A percentile compares a stretch with the other conserved stretches of the same genome.
These are phyloP conservation scores for Engystomops pustulosus DNA, from an alignment of 2,113 vertebrate species.

Conservation along the genomic window DNA sequence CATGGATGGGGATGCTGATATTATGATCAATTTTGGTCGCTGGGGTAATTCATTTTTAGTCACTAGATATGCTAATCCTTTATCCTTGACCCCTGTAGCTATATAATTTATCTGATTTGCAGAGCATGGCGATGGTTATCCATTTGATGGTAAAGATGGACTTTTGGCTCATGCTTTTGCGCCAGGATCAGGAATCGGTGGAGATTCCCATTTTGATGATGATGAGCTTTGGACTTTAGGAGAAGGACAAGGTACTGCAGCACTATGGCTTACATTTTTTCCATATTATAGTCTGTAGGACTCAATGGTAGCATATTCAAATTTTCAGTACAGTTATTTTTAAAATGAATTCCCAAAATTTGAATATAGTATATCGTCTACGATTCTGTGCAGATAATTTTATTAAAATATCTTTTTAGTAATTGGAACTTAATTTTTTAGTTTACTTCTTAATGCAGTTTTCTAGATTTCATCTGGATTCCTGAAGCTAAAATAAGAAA, in stretches of 20 bases:
- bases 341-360: no score
- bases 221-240: slow-evolving; percentile 98
- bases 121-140: slow-evolving; percentile 98
- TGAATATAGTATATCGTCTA: no score
- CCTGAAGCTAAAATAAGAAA: not conserved
- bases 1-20: slow-evolving; percentile 94
- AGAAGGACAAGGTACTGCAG: slow-evolving; percentile 89
- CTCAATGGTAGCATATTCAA: not conserved
- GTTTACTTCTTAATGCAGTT: no score
- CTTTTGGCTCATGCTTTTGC: slow-evolving; percentile 97
- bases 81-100: not conserved
- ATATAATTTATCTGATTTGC: slow-evolving; percentile 32
- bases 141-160: slow-evolving; percentile 96
- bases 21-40: slow-evolving; percentile 98
- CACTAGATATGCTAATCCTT: not conserved
- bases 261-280: no score
- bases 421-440: not conserved
- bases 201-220: slow-evolving; percentile 98
- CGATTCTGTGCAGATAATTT: not conserved
- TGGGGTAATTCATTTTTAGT: slow-evolving; percentile 80
- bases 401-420: not conserved
- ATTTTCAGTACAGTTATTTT: no score
- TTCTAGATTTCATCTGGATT: no score
- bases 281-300: not conserved
- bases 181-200: slow-evolving; percentile 90